These are phyloP conservation scores for Plectrocnemia conspersa DNA, from an alignment of 1,140 invertebrate genomes.

Conservation along the genomic window DNA sequence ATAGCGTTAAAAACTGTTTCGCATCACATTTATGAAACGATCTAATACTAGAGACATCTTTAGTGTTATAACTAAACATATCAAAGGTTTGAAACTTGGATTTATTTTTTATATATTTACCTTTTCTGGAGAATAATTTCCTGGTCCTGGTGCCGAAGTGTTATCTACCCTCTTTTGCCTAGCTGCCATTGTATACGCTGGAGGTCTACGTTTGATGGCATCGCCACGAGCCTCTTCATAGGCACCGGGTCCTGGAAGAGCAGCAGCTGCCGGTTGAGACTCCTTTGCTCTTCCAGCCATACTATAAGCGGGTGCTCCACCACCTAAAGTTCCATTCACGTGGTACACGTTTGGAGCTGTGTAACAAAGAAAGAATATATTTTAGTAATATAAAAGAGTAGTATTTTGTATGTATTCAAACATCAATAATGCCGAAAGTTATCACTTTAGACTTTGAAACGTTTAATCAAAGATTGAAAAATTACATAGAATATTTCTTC, in stretches of 20 bases:
- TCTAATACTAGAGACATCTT: no score
- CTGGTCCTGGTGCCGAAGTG: slow-evolving; percentile 51
- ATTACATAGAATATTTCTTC: no score
- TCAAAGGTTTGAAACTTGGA: no score
- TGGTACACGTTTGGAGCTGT: slow-evolving; percentile 83
- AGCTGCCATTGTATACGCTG: slow-evolving; percentile 49
- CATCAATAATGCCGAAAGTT: no score
- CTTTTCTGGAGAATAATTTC: slow-evolving; percentile 58
- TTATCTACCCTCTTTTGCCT: slow-evolving; percentile 38
- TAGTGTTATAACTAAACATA: no score
- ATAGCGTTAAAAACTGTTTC: no score
- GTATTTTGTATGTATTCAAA: no score
- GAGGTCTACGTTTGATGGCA: slow-evolving; percentile 41
- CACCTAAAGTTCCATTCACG: slow-evolving; percentile 49
- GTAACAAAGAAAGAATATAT: slow-evolving; percentile 35
- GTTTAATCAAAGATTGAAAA: no score
- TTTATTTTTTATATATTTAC: no score
- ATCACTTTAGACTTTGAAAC: no score
- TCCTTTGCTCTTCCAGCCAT: slow-evolving; percentile 44
- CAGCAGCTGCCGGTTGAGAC: slow-evolving; percentile 38
- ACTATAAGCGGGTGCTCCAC: slow-evolving; percentile 48
- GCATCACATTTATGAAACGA: no score
- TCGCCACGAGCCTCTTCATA: slow-evolving; percentile 46
- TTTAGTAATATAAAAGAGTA: slow-evolving; percentile 1
- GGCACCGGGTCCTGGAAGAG: slow-evolving; percentile 47